Conservation (phyloP, 2,888 invertebrate genomes). For the Noctua pronuba region DNA sequence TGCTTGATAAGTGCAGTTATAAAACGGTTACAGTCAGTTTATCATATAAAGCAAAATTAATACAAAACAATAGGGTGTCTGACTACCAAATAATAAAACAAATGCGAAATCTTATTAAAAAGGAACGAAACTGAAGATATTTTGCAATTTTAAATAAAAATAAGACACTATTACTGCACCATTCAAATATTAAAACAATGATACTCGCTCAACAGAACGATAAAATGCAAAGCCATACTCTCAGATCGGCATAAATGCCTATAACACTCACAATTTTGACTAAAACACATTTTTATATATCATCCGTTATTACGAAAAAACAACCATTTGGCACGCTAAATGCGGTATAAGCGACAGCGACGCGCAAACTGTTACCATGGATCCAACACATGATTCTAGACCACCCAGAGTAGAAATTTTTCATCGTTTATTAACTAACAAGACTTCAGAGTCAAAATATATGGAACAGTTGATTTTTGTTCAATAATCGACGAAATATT, state of each 20-base stretch:
- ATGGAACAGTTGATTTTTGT: background rate
- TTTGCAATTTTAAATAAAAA: background rate
- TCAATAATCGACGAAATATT: background rate
- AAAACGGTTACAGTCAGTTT: background rate
- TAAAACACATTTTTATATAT: background rate
- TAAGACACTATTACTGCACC: background rate
- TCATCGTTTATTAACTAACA: background rate
- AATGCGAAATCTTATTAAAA: background rate
- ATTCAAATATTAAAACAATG: background rate
- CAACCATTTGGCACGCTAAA: constrained; percentile 47
- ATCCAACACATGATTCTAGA: background rate
- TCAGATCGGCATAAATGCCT: background rate
- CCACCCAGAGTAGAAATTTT: background rate
- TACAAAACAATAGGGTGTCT: background rate
- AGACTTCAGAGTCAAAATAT: background rate
- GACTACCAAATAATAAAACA: background rate
- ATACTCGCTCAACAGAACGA: background rate
- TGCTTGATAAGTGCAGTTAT: constrained; percentile 10
- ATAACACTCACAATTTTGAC: background rate
- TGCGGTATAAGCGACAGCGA: background rate
- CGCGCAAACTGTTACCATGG: background rate
- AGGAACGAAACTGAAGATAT: no score
- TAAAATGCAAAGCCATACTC: constrained; percentile 4
- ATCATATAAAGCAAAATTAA: background rate
- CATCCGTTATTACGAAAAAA: constrained; percentile 4